A percentile compares a stretch with the other conserved stretches of the same genome.
Conservation (phyloP, 2,888 invertebrate species). For the Pandemis cinnamomeana region DNA sequence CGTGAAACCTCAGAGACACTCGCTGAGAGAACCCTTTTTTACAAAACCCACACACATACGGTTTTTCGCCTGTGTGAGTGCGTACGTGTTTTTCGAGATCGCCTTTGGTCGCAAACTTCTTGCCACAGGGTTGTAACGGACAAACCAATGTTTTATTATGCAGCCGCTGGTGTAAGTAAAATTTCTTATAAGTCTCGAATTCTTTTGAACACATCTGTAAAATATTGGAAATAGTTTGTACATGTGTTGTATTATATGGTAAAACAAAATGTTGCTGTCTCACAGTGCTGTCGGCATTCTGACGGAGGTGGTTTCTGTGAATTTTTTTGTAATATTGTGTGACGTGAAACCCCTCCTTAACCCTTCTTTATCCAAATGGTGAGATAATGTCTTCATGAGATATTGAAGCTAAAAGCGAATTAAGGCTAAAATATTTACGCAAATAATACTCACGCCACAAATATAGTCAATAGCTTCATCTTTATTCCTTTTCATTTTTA, state of each 20-base stretch:
- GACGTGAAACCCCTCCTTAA: too few species aligned
- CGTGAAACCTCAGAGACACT: conserved; percentile 63
- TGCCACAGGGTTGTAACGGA: conserved; percentile 61
- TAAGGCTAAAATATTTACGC: background rate
- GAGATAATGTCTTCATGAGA: too few species aligned
- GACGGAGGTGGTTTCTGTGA: too few species aligned
- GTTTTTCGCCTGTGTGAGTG: conserved; percentile 74
- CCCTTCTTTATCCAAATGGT: too few species aligned
- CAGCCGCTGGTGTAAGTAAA: conserved; percentile 65
- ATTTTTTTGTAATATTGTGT: too few species aligned
- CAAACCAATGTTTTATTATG: conserved; percentile 66
- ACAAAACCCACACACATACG: conserved; percentile 66
- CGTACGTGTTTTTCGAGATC: conserved; percentile 73
- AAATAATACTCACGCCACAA: conserved; percentile 52
- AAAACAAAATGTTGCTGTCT: background rate
- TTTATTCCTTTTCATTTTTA: conserved; percentile 36
- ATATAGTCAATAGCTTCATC: conserved; percentile 36
- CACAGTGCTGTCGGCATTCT: too few species aligned
- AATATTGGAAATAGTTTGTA: background rate
- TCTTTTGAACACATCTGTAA: conserved; percentile 68
- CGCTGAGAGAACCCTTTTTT: conserved; percentile 65
- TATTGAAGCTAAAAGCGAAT: too few species aligned
- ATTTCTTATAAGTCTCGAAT: conserved; percentile 62
- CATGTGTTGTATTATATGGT: background rate
- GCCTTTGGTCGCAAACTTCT: conserved; percentile 68